phyloP scores from a whole-genome alignment of 1,140 invertebrate species.

The Yoshiicerus persimilis region DNA sequence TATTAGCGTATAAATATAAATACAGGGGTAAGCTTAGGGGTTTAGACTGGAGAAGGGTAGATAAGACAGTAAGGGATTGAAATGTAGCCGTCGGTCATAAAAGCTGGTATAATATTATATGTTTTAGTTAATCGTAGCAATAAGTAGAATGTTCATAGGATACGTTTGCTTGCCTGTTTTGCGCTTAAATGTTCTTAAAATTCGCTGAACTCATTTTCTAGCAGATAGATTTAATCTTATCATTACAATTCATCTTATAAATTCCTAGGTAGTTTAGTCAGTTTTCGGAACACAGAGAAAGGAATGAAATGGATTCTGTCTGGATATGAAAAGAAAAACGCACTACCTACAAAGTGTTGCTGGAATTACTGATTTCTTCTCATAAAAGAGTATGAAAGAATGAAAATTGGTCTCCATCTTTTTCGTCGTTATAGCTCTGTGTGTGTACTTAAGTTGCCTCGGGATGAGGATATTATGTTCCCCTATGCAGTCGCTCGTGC shows the following conservation, averaged over 20 bases:
- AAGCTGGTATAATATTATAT: no score
- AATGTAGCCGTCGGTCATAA: no score
- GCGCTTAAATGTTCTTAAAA: neutral
- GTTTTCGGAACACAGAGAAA: neutral
- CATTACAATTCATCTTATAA: neutral
- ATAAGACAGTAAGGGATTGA: no score
- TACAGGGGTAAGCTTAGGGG: no score
- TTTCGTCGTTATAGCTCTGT: neutral
- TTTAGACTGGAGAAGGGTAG: no score
- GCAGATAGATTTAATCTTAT: neutral
- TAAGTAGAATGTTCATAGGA: neutral
- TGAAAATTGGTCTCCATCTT: neutral
- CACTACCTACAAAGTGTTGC: neutral
- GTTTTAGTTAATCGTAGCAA: neutral
- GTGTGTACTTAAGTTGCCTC: neutral
- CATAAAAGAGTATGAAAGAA: neutral
- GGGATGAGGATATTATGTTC: neutral
- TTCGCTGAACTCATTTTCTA: neutral
- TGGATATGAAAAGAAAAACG: neutral
- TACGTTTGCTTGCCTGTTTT: neutral
- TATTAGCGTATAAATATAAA: no score
- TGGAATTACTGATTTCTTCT: neutral
- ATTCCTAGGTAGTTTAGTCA: neutral
- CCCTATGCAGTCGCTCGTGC: neutral
- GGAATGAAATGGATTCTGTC: neutral